Evolutionary conservation across 2,113 vertebrate genomes (phyloP).

Genomic region (Zosterops borbonicus): DNA sequence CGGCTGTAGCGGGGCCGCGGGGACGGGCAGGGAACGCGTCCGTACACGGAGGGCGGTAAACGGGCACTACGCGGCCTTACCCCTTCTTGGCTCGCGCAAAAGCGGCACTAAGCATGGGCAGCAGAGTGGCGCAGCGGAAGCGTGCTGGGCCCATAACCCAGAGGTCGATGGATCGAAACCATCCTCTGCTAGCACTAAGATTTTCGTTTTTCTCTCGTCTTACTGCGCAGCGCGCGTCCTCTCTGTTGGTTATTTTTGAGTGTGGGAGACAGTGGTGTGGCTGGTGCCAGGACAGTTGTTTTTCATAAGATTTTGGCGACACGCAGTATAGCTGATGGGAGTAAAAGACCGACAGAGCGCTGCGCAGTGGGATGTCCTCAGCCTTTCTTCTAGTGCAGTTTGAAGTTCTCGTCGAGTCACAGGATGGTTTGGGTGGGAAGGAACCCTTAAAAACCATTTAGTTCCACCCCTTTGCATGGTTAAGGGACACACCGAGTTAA

Average conservation of each 20-base stretch:
- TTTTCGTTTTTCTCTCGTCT: accelerated
- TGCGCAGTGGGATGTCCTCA: accelerated
- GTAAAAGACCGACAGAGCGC: accelerated
- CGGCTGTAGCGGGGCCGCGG: accelerated
- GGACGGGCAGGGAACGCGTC: accelerated
- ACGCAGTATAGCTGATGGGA: accelerated
- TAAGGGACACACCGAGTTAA: too few relatives aligned
- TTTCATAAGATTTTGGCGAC: accelerated
- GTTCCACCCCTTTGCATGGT: accelerated
- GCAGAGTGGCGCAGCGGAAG: slow-evolving; percentile 48
- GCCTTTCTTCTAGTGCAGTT: accelerated
- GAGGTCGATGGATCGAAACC: slow-evolving; percentile 26
- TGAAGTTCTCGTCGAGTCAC: accelerated
- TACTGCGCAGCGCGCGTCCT: accelerated
- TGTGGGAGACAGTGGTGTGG: accelerated
- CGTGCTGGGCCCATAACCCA: slow-evolving; percentile 44
- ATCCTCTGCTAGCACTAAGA: accelerated
- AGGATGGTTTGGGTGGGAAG: not conserved
- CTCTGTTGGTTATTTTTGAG: accelerated
- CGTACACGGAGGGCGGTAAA: accelerated
- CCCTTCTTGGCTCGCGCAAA: accelerated
- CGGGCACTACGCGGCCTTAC: accelerated
- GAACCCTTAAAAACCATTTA: accelerated
- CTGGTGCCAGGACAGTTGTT: accelerated
- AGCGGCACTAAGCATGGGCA: accelerated